These are phyloP conservation scores for Xestia rhomboidea DNA, from an alignment of 2,888 invertebrate species.

Conservation along the genomic window DNA sequence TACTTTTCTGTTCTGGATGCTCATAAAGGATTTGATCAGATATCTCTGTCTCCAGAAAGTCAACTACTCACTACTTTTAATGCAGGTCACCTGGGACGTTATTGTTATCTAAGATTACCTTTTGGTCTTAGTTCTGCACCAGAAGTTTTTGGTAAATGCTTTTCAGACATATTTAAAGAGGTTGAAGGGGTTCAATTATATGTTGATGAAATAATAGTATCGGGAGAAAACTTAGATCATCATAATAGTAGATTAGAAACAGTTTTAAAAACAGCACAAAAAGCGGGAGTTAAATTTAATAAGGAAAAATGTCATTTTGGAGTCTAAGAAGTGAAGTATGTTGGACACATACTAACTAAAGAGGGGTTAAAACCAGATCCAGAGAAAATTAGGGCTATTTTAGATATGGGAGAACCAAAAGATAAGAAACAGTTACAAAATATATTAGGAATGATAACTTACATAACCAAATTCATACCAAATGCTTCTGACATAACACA, in stretches of 20 bases:
- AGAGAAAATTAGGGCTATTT: too few species aligned
- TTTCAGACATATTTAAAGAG: background rate
- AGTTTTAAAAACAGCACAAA: too few species aligned
- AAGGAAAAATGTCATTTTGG: background rate
- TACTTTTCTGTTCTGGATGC: background rate
- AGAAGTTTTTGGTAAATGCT: background rate
- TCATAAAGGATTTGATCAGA: background rate
- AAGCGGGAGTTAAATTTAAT: too few species aligned
- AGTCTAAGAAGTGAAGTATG: background rate
- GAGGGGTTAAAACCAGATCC: background rate
- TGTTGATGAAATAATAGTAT: background rate
- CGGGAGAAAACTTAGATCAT: background rate
- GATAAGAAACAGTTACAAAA: too few species aligned
- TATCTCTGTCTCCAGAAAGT: background rate
- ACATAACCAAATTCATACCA: background rate
- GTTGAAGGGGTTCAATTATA: slow-evolving; percentile 1
- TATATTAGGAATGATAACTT: background rate
- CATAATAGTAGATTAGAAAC: background rate
- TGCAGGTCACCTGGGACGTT: background rate
- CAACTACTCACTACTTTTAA: slow-evolving; percentile 5
- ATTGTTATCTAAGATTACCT: too few species aligned
- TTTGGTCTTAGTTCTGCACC: background rate
- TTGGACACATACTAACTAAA: background rate
- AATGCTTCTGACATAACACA: background rate
- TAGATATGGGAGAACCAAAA: too few species aligned